Evolutionary conservation across 2,113 vertebrate species (phyloP), one percentile per base, ranked within the genome.

Genomic region (Falcunculus frontatus): DNA sequence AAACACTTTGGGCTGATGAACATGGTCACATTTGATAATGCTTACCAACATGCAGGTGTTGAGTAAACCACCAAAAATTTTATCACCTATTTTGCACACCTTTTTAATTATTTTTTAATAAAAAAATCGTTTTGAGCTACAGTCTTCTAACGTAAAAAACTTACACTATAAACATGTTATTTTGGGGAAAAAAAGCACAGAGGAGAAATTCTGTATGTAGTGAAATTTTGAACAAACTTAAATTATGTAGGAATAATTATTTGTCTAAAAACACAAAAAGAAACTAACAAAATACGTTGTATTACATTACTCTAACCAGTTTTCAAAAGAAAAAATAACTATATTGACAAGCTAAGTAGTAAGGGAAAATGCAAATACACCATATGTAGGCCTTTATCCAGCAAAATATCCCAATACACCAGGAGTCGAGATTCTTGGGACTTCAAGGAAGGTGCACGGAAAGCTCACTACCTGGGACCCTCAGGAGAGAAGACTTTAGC

Each of bases 41-140:
- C 2, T 70, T 57, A 52, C 12, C 3, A n/a, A 44, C 22, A 35
- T 44, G 4, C 55, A 60, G 5, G 2, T 22, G 1, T n/a, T 68
- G 6, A 2, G 4, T 27, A 79, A 64, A 13, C 3, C 1, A 4
- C 6, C 4, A 19, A 52, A 62, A 26, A 7, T 6, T 63, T 7
- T 56, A 32, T 57, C 18, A 6, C 32, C 9, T 27, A 39, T 46
- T 84, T 72, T 69, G 6, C 3, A 16, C 1, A 21, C 0, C 1
- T 84, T 76, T 41, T 4, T 50, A 30, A 33, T 52, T 12, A 4
- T 42, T 30, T 29, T 76, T 55, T 64, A 1, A 19, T 53, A 59
- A 50, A 72, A 1, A 53, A 32, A 14, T 29, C 10, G 1, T 6
- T 46, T 69, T 60, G 10, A 84, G 3, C 3, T 59, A 73, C 22